Evolutionary conservation across 2,113 vertebrate genomes (phyloP), one percentile per base, ranked within the genome.

Genomic region (Parus major): DNA sequence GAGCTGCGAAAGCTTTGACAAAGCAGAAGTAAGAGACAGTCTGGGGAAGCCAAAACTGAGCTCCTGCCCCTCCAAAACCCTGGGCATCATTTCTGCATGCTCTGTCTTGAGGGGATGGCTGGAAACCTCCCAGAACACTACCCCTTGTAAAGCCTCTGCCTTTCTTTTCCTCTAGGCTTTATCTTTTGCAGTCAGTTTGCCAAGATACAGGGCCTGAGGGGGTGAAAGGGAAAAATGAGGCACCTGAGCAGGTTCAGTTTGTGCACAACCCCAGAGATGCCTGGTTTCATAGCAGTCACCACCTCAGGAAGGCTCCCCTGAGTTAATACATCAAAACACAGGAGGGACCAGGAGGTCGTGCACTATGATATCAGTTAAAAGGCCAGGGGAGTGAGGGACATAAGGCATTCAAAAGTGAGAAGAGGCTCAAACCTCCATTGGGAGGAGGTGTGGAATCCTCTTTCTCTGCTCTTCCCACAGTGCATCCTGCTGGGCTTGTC

Each of bases 331-430:
- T 60, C 35, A 52, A 50, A 75, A 52, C 70, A 52, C 23, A 33
- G 23, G 1, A 12, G 24, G 10, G 10, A n/a, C 8, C 0, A 0
- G 50, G 44, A 80, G 31, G 16, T 16, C 60, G 10, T 31, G 61
- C 69, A 31, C n/a, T 39, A 4, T 69, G 41, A 46, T 77, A 53
- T 36, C 31, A 28, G 44, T 41, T 41, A 25, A 84, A 88, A 64
- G 36, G 21, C 25, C 68, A 64, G 16, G 39, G 76, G 22, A 4
- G 11, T 18, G 7, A 57, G 35, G 13, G 25, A 53, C 5, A 24
- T 3, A 41, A 47, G 35, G 11, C 33, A 63, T 31, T 50, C 4
- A 5, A 59, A 73, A 70, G 61, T 3, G 7, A 65, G 49, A 77
- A 46, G 47, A 70, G 42, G 39, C 15, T 93, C 18, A 42, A 77